Conservation (phyloP, 2,113 vertebrate genomes). For the Halcyon senegalensis region DNA sequence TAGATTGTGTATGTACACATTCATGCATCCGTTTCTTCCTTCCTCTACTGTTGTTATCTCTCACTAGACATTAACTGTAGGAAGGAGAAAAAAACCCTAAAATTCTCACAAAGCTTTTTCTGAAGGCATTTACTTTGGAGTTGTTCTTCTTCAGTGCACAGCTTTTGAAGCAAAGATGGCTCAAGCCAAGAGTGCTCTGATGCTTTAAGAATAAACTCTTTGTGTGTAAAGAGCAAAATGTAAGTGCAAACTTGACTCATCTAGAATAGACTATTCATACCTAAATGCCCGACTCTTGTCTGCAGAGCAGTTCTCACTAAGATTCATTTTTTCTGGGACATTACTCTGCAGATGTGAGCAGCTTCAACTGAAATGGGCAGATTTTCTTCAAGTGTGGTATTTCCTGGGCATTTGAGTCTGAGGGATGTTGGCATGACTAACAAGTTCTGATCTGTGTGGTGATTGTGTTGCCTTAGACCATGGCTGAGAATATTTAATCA, state of each 20-base stretch:
- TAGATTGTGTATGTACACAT: background rate
- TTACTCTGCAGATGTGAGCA: constrained; percentile 60
- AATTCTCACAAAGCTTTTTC: constrained; percentile 49
- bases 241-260: constrained; percentile 53
- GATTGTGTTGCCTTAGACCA: constrained; percentile 43
- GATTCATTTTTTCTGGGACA: constrained; percentile 19
- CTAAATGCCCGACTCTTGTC: constrained; percentile 37
- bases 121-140: constrained; percentile 42
- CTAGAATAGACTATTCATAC: constrained; percentile 60
- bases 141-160: constrained; percentile 38
- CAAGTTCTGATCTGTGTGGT: constrained; percentile 39
- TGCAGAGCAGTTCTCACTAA: constrained; percentile 29
- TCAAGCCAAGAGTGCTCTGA: constrained; percentile 51
- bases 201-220: constrained; percentile 61
- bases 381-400: constrained; percentile 32
- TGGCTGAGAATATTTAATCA: constrained; percentile 51
- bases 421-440: constrained; percentile 50
- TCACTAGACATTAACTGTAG: background rate
- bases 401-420: constrained; percentile 40
- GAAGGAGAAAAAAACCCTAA: background rate
- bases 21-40: constrained; percentile 30
- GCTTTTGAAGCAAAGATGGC: constrained; percentile 57
- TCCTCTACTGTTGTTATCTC: constrained; percentile 20
- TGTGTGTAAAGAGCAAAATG: constrained; percentile 58
- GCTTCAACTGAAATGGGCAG: constrained; percentile 44